Evolutionary conservation across 2,888 invertebrate genomes (phyloP).

Genomic region (Epinotia brunnichana): DNA sequence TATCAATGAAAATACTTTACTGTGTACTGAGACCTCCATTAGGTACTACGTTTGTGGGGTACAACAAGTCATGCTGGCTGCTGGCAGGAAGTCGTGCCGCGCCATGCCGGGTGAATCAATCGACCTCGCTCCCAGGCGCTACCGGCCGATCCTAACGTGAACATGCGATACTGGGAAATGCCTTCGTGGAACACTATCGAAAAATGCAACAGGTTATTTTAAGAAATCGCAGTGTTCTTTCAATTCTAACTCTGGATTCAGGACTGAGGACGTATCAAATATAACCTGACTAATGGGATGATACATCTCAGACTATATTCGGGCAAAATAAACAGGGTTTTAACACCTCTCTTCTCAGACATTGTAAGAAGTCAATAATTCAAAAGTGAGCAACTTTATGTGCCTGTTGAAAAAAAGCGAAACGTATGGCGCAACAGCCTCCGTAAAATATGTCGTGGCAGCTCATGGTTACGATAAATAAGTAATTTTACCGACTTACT

Average conservation of each 20-base stretch:
- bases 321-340: neutral
- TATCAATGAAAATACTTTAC: slow-evolving; percentile 4
- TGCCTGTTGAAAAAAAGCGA: slow-evolving; percentile 44
- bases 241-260: neutral
- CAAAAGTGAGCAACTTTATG: slow-evolving; percentile 34
- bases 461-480: slow-evolving; percentile 54
- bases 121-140: slow-evolving; percentile 54
- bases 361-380: slow-evolving; percentile 10
- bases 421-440: slow-evolving; percentile 54
- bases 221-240: too few species aligned
- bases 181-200: neutral
- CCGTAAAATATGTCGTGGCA: slow-evolving; percentile 53
- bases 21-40: neutral
- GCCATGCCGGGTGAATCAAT: slow-evolving; percentile 50
- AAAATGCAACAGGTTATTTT: neutral
- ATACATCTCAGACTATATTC: neutral
- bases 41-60: neutral
- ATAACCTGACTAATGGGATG: neutral
- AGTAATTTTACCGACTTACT: slow-evolving; percentile 57
- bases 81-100: slow-evolving; percentile 52
- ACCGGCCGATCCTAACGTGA: slow-evolving; percentile 27
- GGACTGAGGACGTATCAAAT: neutral
- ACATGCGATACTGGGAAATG: slow-evolving; percentile 11
- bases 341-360: neutral
- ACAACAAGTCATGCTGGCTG: slow-evolving; percentile 50